Conservation (phyloP, 1,140 invertebrate genomes). For the Drosophila parvula region DNA sequence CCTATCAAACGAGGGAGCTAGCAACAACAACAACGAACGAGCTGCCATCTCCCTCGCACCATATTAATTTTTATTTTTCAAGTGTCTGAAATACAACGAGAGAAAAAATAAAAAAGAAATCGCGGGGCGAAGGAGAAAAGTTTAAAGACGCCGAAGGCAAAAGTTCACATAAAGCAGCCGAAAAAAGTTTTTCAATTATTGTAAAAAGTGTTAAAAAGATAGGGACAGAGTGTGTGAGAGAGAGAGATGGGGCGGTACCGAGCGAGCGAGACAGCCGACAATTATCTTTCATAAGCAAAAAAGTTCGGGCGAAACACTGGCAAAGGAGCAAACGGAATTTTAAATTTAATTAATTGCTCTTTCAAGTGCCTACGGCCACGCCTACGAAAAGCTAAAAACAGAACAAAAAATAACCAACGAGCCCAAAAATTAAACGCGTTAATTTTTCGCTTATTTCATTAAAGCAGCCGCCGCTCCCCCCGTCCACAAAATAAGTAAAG, state of each 20-base stretch:
- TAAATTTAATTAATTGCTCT: conserved; percentile 59
- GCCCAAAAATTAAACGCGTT: conserved; percentile 44
- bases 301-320: conserved; percentile 23
- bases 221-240: conserved; percentile 21
- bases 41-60: conserved; percentile 26
- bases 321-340: conserved; percentile 43
- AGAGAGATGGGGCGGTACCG: conserved; percentile 2
- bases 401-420: neutral
- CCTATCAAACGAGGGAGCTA: conserved; percentile 29
- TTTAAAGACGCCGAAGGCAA: conserved; percentile 59
- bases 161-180: conserved; percentile 72
- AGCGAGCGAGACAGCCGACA: conserved; percentile 25
- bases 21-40: conserved; percentile 3
- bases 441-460: conserved; percentile 50
- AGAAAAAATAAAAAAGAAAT: conserved; percentile 42
- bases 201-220: conserved; percentile 79
- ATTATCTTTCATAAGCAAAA: conserved; percentile 55
- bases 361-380: conserved; percentile 19
- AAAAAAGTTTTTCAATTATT: conserved; percentile 81
- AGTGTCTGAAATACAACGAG: conserved; percentile 61
- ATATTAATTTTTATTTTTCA: conserved; percentile 75
- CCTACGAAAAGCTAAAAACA: neutral
- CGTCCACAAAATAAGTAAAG: conserved; percentile 6
- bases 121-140: conserved; percentile 47
- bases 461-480: conserved; percentile 20